Conservation (phyloP, 2,888 invertebrate species). For the Protonemura montana region DNA sequence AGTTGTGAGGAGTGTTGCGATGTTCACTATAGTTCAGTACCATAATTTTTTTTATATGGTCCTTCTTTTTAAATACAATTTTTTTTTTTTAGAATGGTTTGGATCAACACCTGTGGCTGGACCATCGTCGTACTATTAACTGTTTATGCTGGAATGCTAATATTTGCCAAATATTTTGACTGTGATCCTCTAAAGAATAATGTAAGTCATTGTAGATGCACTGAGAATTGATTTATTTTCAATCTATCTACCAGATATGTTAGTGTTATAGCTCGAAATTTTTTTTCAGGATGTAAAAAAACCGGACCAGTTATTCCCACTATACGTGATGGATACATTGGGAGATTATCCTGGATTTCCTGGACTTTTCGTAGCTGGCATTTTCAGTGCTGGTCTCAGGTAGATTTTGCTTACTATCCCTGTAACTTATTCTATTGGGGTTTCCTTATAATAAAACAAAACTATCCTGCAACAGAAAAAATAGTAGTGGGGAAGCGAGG, state of each 20-base stretch:
- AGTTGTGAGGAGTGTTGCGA: too few relatives aligned
- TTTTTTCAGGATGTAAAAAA: conserved; percentile 52
- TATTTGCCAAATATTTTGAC: conserved; percentile 61
- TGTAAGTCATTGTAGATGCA: conserved; percentile 54
- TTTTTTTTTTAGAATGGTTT: conserved; percentile 53
- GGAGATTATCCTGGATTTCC: conserved; percentile 61
- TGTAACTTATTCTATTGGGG: too few relatives aligned
- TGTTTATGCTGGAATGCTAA: conserved; percentile 59
- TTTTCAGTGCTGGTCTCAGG: conserved; percentile 66
- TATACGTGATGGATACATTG: conserved; percentile 64
- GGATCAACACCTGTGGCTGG: conserved; percentile 56
- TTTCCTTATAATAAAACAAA: too few relatives aligned
- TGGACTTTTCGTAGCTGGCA: conserved; percentile 65
- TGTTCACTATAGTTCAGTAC: too few relatives aligned
- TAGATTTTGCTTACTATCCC: too few relatives aligned
- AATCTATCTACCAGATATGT: too few relatives aligned
- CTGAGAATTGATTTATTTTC: too few relatives aligned
- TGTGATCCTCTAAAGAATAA: conserved; percentile 62
- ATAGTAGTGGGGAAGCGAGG: too few relatives aligned
- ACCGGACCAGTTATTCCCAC: conserved; percentile 61
- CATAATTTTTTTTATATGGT: too few relatives aligned
- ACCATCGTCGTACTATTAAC: conserved; percentile 54
- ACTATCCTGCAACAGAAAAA: too few relatives aligned
- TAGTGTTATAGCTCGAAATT: too few relatives aligned
- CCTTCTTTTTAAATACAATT: background rate